A percentile compares a stretch with the other conserved stretches of the same genome.
phyloP scores from a whole-genome alignment of 2,888 invertebrate genomes.

The Tachystola acroxantha region DNA sequence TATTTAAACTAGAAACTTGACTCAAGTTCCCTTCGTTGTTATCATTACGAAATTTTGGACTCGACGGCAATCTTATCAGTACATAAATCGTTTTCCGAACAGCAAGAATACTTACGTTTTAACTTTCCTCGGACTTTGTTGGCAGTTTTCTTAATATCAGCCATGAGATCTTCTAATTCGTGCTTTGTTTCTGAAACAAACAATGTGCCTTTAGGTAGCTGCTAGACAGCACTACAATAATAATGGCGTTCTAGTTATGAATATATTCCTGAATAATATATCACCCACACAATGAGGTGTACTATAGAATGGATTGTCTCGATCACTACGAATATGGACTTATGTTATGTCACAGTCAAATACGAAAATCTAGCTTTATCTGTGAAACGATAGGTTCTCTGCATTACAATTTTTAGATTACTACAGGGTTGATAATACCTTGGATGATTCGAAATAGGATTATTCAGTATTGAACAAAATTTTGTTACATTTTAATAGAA shows the following conservation, averaged over 20 bases:
- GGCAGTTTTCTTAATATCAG: conserved; percentile 99
- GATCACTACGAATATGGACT: conserved; percentile 6
- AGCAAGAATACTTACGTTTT: conserved; percentile 86
- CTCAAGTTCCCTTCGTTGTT: too few relatives aligned
- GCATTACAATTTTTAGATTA: not conserved
- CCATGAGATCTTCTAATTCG: conserved; percentile 99
- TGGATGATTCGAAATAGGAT: not conserved
- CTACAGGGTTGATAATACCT: not conserved
- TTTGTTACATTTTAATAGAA: too few relatives aligned
- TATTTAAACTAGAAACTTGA: not conserved
- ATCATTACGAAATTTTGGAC: too few relatives aligned
- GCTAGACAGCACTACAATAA: conserved; percentile 1
- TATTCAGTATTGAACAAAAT: not conserved
- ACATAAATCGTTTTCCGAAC: not conserved
- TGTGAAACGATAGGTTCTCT: not conserved
- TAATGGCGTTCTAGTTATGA: conserved; percentile 17
- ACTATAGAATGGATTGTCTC: conserved; percentile 16
- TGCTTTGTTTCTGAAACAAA: conserved; percentile 97
- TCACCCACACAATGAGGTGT: conserved; percentile 33
- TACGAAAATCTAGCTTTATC: conserved; percentile 1
- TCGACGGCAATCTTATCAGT: not conserved
- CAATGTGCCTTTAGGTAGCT: conserved; percentile 15
- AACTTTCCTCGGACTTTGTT: conserved; percentile 99
- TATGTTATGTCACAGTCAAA: conserved; percentile 9
- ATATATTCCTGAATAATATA: conserved; percentile 27